Base-by-base conservation (phyloP, 2,888 invertebrate species). In the Ormyrus nitidulus region DNA sequence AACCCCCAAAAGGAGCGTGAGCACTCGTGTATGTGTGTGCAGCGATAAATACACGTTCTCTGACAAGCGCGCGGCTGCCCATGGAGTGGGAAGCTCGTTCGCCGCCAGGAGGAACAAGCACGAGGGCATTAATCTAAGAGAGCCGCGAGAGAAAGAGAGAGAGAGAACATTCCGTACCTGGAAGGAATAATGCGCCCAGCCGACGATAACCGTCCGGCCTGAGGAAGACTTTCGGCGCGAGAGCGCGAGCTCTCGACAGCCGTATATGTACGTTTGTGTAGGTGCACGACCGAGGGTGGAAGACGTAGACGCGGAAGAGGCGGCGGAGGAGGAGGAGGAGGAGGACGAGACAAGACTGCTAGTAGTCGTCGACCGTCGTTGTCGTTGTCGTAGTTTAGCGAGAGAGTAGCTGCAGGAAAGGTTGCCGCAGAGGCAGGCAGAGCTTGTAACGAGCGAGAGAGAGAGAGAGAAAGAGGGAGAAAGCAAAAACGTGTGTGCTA, bases 251-350 rank as follows among this genome's bases (percentile, higher is more conserved):
- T 34, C 59, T 61, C 53, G 5, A 10, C 46, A 59, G n/a, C n/a
- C 58, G 64, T 71, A 54, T 73, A 76, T 76, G 76, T 76, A 72
- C 61, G 75, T 65, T 56, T 61, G 71, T 73, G 69, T 73, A 58
- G 58, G 65, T 68, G 64, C 75, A 64, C 70, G 76, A 76, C 72
- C 51, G 76, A 72, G 76, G 76, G 76, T 68, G 76, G 76, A 76
- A 80, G 72, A 76, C 66, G 66, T 72, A 78, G 72, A 78, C 10
- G 49, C 73, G 66, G 78, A 58, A 46, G 56, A 78, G 51, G 66
- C 51, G 19, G 72, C 69, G 7, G 78, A 58, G 51, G 56, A 78
- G 51, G 66, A 58, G 19, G 72, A 70, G 7, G 78, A 78, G 34
- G 72, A 68, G 58, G 48, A 7, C 6, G 34, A 34, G 34, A 34